Base-by-base conservation (phyloP, 1,140 invertebrate species). In the Drosophila varians region DNA sequence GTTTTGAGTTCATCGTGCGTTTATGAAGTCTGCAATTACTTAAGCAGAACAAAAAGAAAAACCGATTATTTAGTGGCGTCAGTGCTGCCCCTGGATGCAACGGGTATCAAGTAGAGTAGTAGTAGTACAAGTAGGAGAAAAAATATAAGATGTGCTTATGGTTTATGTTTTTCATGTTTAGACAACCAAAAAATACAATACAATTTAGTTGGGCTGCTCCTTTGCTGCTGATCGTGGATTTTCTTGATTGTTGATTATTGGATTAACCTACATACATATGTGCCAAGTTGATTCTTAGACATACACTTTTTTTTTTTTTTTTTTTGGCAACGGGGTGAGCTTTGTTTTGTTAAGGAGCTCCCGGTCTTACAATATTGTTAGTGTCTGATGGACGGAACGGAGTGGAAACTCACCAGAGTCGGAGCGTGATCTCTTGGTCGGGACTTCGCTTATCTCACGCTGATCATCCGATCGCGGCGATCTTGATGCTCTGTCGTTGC, bases 41-140 rank as follows among this genome's bases (percentile, higher is more conserved):
- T 90, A 90, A 90, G 88, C 88, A 90, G 88, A 90, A 90, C 88
- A 90, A 88, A 78, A 90, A 88, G 89, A 90, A 90, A 86, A 87
- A 89, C 83, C 83, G 83, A 88, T 88, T 88, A 88, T 88, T 88
- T 88, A 88, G 80, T 88, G 87, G 66, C 78, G 84, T 88, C 83
- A 83, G 65, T 84, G 74, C 84, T 83, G 78, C 76, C 78, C 83
- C 69, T 84, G 57, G 87, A 89, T 76, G 75, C 79, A 84, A 88
- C 79, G 68, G 64, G 38, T 42, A 42, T 42, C 38, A 42, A 84
- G 77, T 89, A 84, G 76, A 74, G 73, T 71, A 75, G 61, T 66
- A 69, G 26, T 49, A 58, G 34, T 61, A 61, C 54, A 64, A 68
- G 71, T 60, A 53, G 60, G 76, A 79, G 54, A 71, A 42, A 82